Base-by-base conservation (phyloP, 2,888 invertebrate species). In the Ichneumoninae sp. region DNA sequence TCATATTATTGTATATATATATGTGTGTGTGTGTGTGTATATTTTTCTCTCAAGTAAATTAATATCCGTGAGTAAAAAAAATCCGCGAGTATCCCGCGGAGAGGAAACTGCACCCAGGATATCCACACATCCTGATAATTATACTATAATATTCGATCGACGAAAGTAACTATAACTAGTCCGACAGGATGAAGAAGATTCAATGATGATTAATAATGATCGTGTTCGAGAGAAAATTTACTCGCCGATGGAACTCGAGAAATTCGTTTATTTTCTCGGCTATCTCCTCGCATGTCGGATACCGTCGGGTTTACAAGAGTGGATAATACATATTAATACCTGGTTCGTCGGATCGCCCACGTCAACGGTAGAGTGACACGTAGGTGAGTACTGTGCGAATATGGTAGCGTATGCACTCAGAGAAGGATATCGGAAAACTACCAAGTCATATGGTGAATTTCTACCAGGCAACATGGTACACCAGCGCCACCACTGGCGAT, bases 101-200 rank as follows among this genome's bases (percentile, higher is more conserved):
- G 73, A 68, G 77, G 77, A 83, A 78, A 60, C 77, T 83, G 63
- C 78, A n/a, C 78, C 63, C 78, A 73, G 78, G 83, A 83, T 78
- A 78, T 81, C 75, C 81, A 40, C 66, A 33, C 65, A 13, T 65
- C 63, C 54, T 40, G 30, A 69, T 83, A 83, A 83, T 83, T 78
- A 82, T 33, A 65, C n/a, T 54, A 60, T 44, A 16, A 60, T 52
- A 40, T 36, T 73, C 50, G 22, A 54, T 40, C 16, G 26, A 52
- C n/a, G 22, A 65, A 22, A 50, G 8, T 13, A 52, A 52, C 13
- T 26, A 26, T n/a, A 75, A 54, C 71, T 65, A 79, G 65, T 54
- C 19, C 44, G 66, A 74, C 83, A 69, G 78, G 78, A 78, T 78
- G 68, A 66, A 69, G 73, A 69, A 73, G 78, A 63, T 78, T 73